A percentile compares a stretch with the other conserved stretches of the same genome.
These are phyloP conservation scores for Brachypalpus laphriformis DNA, from an alignment of 2,888 invertebrate genomes.

Conservation along the genomic window DNA sequence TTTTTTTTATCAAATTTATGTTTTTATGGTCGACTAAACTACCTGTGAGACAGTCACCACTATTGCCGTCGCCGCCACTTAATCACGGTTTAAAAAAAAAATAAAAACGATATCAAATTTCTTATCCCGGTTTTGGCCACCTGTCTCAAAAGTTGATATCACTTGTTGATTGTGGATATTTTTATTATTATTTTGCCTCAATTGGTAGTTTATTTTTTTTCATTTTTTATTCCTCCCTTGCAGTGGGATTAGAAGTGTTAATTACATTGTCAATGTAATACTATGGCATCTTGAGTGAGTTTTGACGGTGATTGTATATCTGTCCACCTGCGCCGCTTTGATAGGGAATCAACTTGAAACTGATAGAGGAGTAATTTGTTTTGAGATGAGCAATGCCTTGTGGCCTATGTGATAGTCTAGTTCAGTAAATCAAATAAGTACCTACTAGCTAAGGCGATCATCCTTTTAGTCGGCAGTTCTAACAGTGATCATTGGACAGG, in stretches of 20 bases:
- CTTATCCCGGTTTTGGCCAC: conserved; percentile 69
- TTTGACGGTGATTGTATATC: not conserved
- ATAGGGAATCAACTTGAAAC: not conserved
- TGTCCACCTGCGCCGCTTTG: conserved; percentile 9
- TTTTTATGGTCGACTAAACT: conserved; percentile 30
- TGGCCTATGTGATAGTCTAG: too few species aligned
- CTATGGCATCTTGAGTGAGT: conserved; percentile 14
- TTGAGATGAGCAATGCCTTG: not conserved
- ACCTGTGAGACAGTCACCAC: conserved; percentile 56
- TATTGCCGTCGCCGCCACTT: too few species aligned
- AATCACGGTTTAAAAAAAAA: conserved; percentile 11
- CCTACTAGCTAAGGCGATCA: too few species aligned
- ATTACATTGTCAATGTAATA: conserved; percentile 28
- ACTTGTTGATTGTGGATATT: conserved; percentile 69
- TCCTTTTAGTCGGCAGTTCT: too few species aligned
- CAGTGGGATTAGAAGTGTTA: conserved; percentile 35
- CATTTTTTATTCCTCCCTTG: not conserved
- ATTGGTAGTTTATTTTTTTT: conserved; percentile 30
- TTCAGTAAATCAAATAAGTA: too few species aligned
- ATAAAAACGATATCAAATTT: conserved; percentile 63
- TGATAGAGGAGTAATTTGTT: not conserved
- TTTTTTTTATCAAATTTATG: not conserved
- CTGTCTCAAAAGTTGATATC: conserved; percentile 69
- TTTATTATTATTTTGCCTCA: conserved; percentile 42
- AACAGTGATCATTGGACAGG: too few species aligned